phyloP scores from a whole-genome alignment of 2,113 vertebrate genomes.

The Australoheros scitulus region DNA sequence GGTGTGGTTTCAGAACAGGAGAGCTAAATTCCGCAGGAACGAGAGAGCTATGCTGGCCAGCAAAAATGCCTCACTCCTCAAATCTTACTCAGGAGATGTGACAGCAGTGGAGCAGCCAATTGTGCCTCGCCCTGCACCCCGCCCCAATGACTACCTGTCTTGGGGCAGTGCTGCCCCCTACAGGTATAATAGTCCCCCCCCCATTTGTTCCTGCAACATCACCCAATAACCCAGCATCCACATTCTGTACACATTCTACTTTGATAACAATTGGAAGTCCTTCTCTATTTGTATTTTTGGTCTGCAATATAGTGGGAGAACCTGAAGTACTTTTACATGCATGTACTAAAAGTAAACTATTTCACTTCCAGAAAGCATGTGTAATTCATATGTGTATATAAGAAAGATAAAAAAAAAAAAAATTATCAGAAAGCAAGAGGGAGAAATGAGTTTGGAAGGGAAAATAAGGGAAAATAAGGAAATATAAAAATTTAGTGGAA shows the following conservation, averaged over 20 bases:
- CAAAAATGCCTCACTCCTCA: conserved; percentile 96
- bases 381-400: no score
- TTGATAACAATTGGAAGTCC: background rate
- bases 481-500: no score
- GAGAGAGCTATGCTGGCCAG: conserved; percentile 98
- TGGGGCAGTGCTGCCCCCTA: conserved; percentile 95
- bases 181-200: conserved; percentile 82
- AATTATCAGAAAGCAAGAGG: no score
- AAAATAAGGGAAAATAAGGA: no score
- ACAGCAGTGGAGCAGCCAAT: conserved; percentile 98
- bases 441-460: no score
- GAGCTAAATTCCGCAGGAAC: conserved; percentile 96
- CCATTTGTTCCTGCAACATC: background rate
- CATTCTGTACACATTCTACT: background rate
- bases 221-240: background rate
- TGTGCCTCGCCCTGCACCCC: conserved; percentile 92
- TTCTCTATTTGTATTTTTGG: background rate
- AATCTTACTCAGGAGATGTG: conserved; percentile 95
- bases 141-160: conserved; percentile 95
- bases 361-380: no score
- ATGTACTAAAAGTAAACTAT: no score
- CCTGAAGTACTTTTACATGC: no score
- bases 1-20: conserved; percentile 99
- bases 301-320: no score
- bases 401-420: no score